phyloP scores from a whole-genome alignment of 2,797 vertebrate species.

The Eulemur mongoz region DNA sequence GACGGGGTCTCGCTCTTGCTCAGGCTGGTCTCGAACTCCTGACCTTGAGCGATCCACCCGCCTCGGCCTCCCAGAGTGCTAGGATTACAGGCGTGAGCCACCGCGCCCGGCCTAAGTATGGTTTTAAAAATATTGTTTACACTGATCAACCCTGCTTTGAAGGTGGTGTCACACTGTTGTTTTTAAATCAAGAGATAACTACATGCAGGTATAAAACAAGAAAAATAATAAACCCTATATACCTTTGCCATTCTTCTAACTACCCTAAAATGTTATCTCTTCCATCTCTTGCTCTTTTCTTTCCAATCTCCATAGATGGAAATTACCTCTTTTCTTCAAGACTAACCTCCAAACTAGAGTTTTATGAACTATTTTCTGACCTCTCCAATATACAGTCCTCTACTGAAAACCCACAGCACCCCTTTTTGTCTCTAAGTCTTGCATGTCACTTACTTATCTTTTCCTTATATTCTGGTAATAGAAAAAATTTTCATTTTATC shows the following conservation, averaged over 20 bases:
- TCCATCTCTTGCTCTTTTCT: neutral
- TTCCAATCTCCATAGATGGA: neutral
- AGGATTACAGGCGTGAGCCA: too few relatives aligned
- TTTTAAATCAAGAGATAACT: neutral
- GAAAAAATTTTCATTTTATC: neutral
- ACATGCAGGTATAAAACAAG: neutral
- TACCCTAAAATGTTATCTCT: neutral
- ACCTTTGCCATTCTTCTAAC: neutral
- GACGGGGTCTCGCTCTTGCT: too few relatives aligned
- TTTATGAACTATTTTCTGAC: neutral
- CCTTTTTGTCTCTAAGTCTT: neutral
- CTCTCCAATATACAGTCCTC: neutral
- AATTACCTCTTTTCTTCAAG: neutral
- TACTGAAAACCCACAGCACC: neutral
- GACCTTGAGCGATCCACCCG: too few relatives aligned
- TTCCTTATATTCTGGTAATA: neutral
- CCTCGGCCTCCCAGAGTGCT: too few relatives aligned
- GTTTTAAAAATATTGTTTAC: neutral
- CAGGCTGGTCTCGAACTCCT: too few relatives aligned
- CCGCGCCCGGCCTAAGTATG: too few relatives aligned
- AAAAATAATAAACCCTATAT: neutral
- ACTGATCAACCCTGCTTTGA: neutral
- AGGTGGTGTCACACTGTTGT: neutral
- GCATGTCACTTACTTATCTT: neutral
- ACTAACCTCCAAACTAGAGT: neutral